Conservation (phyloP, 2,888 invertebrate genomes). For the Drosophila kanekoi region DNA sequence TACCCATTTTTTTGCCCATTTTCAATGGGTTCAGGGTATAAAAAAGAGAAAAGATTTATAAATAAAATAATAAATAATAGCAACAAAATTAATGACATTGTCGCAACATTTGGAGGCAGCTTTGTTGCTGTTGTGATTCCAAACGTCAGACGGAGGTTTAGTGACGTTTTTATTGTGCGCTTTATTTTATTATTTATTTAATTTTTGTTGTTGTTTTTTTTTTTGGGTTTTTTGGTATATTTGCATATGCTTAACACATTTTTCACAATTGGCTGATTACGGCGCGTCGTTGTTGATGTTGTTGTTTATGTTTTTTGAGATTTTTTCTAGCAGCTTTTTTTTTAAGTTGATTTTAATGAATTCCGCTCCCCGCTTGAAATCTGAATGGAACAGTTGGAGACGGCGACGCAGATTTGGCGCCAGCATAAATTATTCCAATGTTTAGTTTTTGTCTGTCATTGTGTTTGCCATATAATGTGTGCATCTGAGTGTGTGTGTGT, state of each 20-base stretch:
- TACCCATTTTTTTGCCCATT: too few relatives aligned
- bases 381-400: constrained; percentile 26
- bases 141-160: constrained; percentile 29
- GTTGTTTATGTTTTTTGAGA: constrained; percentile 14
- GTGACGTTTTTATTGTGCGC: constrained; percentile 31
- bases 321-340: constrained; percentile 43
- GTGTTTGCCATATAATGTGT: constrained; percentile 17
- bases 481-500: not conserved
- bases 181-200: constrained; percentile 12
- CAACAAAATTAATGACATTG: constrained; percentile 55
- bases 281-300: constrained; percentile 23
- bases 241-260: constrained; percentile 76
- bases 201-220: not conserved
- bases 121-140: constrained; percentile 46
- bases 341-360: constrained; percentile 55
- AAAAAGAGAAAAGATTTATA: constrained; percentile 10
- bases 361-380: constrained; percentile 4
- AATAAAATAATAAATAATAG: constrained; percentile 44
- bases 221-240: too few relatives aligned
- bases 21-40: too few relatives aligned
- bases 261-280: constrained; percentile 61
- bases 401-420: constrained; percentile 53
- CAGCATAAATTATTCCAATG: constrained; percentile 59
- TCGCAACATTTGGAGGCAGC: constrained; percentile 38
- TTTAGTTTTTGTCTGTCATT: constrained; percentile 46